Evolutionary conservation across 2,113 vertebrate species (phyloP).

Genomic region (Elgaria multicarinata): DNA sequence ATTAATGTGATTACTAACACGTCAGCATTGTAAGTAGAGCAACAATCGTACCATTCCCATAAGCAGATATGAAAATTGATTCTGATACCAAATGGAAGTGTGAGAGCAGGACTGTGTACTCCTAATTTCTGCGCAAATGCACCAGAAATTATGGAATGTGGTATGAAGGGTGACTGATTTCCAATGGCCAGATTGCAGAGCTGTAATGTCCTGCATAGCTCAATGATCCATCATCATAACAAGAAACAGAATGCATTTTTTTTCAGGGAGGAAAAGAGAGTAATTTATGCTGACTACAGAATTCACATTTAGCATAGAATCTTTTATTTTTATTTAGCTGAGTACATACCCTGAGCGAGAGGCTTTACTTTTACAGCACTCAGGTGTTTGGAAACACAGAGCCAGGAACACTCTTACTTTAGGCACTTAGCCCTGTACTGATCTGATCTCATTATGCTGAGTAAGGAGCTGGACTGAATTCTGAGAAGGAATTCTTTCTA

Average conservation of each 20-base stretch:
- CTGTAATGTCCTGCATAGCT: not conserved
- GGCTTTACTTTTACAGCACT: conserved; percentile 3
- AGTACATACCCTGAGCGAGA: conserved; percentile 21
- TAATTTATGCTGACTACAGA: not conserved
- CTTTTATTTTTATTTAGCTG: not conserved
- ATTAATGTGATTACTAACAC: not conserved
- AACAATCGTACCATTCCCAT: not conserved
- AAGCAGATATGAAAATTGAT: conserved; percentile 24
- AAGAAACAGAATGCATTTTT: not conserved
- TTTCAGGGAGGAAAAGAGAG: not conserved
- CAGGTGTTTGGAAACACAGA: conserved; percentile 8
- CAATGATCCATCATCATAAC: not conserved
- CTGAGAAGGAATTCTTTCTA: not conserved
- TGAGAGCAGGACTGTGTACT: not conserved
- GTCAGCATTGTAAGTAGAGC: not conserved
- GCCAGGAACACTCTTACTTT: conserved; percentile 8
- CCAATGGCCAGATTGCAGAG: not conserved
- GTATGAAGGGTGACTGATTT: not conserved
- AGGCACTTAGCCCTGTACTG: not conserved
- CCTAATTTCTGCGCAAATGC: not conserved
- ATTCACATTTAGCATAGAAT: not conserved
- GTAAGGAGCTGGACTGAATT: not conserved
- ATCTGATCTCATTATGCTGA: not conserved
- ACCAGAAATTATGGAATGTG: not conserved
- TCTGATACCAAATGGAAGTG: conserved; percentile 32